A percentile compares a stretch with the other conserved stretches of the same genome.
These are phyloP conservation scores for Cassiopea xamachana DNA, from an alignment of 30 jellyfish, hydroid and myxozoan genomes.

Conservation along the genomic window DNA sequence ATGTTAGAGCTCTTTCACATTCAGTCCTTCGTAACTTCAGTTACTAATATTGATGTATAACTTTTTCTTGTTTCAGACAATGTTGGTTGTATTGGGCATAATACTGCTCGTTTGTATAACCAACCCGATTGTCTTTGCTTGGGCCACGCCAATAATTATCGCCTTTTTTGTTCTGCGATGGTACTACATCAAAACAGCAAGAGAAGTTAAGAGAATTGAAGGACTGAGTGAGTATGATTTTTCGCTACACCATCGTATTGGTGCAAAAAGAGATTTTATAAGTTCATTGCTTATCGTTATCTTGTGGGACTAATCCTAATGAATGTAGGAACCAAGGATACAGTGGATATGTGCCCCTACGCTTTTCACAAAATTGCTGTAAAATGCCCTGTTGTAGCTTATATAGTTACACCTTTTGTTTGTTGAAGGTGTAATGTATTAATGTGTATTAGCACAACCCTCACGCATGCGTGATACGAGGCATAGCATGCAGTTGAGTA, in stretches of 20 bases:
- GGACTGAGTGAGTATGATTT: constrained; percentile 71
- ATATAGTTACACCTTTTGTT: too few species aligned
- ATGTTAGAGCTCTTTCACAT: too few species aligned
- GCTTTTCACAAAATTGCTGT: too few species aligned
- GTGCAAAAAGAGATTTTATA: background rate
- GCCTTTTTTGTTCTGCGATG: constrained; percentile 65
- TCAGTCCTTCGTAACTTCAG: too few species aligned
- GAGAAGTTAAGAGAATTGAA: constrained; percentile 91
- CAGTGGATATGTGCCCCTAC: too few species aligned
- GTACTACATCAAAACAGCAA: constrained; percentile 87
- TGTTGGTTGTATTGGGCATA: constrained; percentile 79
- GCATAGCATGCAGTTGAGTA: too few species aligned
- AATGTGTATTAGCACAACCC: too few species aligned
- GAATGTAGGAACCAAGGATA: too few species aligned
- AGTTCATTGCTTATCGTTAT: background rate
- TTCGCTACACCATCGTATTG: background rate
- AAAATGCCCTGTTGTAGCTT: too few species aligned
- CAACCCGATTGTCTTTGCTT: constrained; percentile 80
- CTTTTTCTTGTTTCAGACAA: constrained; percentile 51
- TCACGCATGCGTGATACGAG: too few species aligned
- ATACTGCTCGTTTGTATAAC: constrained; percentile 74
- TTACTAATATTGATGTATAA: background rate
- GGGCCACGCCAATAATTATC: constrained; percentile 77
- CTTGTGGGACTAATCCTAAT: too few species aligned
- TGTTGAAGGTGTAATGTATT: too few species aligned